Percentiles rank a stretch among this genome's conserved stretches.
These are phyloP conservation scores for Diceros bicornis DNA, from an alignment of 2,797 vertebrate species.

Conservation along the genomic window DNA sequence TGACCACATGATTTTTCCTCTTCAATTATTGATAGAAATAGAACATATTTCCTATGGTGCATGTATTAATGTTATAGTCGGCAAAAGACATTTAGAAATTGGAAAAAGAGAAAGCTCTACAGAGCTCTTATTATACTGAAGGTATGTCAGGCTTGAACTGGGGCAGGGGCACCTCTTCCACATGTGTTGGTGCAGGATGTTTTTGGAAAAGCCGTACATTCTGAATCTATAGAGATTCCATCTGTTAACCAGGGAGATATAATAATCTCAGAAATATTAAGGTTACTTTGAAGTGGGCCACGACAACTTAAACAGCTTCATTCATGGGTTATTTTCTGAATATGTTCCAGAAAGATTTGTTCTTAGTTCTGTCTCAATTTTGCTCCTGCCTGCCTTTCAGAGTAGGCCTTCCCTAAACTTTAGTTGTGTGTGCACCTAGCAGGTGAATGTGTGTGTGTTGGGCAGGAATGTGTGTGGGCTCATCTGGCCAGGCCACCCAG, in stretches of 20 bases:
- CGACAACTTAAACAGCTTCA: not conserved
- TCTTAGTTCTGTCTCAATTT: not conserved
- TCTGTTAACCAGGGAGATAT: not conserved
- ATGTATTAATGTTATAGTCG: not conserved
- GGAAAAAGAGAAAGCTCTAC: not conserved
- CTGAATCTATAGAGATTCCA: not conserved
- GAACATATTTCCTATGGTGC: not conserved
- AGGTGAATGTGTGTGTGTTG: not conserved
- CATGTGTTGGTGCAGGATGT: not conserved
- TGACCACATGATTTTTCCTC: not conserved
- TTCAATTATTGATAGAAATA: constrained; percentile 26
- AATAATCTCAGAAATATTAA: not conserved
- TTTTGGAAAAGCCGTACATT: not conserved
- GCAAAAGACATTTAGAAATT: not conserved
- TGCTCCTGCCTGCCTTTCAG: not conserved
- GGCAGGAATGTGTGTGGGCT: rapidly evolving
- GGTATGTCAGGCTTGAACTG: too few species aligned
- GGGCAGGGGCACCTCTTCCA: too few species aligned
- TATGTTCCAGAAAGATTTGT: not conserved
- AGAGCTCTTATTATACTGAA: not conserved
- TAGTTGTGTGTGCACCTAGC: not conserved
- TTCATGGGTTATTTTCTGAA: not conserved
- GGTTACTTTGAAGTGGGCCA: not conserved
- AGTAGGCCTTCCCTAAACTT: not conserved
- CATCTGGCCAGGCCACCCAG: not conserved